phyloP scores from a whole-genome alignment of 2,888 invertebrate species.

The Caenorhabditis virilis region DNA sequence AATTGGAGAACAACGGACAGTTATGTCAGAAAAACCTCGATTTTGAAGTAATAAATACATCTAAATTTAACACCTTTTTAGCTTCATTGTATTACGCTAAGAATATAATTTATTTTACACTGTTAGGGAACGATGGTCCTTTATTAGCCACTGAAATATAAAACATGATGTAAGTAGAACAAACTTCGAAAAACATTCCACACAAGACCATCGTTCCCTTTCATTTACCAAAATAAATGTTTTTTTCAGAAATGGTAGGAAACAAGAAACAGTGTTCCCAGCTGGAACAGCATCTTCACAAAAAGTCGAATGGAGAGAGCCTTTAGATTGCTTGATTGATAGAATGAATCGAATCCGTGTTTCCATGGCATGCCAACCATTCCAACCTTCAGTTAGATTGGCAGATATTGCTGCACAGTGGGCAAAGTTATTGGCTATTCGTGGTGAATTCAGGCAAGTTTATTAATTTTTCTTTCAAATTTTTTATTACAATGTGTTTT shows the following conservation, averaged over 20 bases:
- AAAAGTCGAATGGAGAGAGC: slow-evolving; percentile 35
- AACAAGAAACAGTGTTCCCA: too few species aligned
- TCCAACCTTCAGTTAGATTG: slow-evolving; percentile 35
- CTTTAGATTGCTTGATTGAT: slow-evolving; percentile 33
- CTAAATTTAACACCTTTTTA: not conserved
- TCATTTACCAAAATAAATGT: slow-evolving; percentile 3
- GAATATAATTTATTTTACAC: not conserved
- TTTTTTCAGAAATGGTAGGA: slow-evolving; percentile 8
- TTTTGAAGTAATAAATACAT: slow-evolving; percentile 22
- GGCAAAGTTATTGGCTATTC: slow-evolving; percentile 36
- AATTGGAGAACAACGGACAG: slow-evolving; percentile 32
- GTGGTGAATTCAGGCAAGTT: slow-evolving; percentile 39
- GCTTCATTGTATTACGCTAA: too few species aligned
- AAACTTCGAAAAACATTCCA: too few species aligned
- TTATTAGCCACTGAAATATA: too few species aligned
- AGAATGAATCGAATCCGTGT: slow-evolving; percentile 30
- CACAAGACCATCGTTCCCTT: not conserved
- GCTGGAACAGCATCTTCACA: slow-evolving; percentile 1
- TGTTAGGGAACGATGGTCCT: too few species aligned
- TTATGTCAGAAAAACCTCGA: slow-evolving; percentile 28
- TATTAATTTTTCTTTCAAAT: not conserved
- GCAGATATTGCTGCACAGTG: slow-evolving; percentile 45
- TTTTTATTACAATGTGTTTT: too few species aligned
- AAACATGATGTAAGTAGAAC: too few species aligned
- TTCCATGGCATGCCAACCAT: slow-evolving; percentile 17